phyloP scores from a whole-genome alignment of 1,140 invertebrate genomes.

The Tribolium madens region DNA sequence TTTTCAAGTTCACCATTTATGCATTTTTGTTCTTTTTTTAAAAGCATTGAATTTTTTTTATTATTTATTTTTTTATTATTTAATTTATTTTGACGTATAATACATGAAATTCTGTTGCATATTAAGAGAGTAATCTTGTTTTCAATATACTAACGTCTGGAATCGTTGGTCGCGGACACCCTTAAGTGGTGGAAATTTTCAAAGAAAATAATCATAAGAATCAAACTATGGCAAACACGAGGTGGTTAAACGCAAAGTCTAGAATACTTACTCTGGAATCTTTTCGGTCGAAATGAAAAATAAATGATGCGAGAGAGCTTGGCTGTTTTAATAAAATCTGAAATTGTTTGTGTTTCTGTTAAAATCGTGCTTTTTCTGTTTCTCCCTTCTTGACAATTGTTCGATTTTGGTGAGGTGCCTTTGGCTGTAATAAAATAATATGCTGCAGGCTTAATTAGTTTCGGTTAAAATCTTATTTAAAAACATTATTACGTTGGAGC shows the following conservation, averaged over 20 bases:
- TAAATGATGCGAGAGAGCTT: slow-evolving; percentile 16
- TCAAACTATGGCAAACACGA: slow-evolving; percentile 13
- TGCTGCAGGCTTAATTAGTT: slow-evolving; percentile 42
- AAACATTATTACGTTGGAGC: slow-evolving; percentile 39
- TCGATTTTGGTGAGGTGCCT: slow-evolving; percentile 6
- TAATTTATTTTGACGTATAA: too few species aligned
- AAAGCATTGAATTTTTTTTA: too few species aligned
- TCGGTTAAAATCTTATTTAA: slow-evolving; percentile 44
- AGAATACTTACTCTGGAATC: background rate
- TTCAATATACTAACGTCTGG: too few species aligned
- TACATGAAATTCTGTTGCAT: too few species aligned
- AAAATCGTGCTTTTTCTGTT: slow-evolving; percentile 3
- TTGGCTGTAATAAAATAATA: slow-evolving; percentile 38
- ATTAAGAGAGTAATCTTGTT: too few species aligned
- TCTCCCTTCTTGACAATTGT: slow-evolving; percentile 17
- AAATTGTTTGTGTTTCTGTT: slow-evolving; percentile 23
- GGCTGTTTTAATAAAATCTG: slow-evolving; percentile 34
- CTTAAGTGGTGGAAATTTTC: background rate
- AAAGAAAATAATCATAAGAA: slow-evolving; percentile 1
- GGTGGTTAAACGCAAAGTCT: slow-evolving; percentile 9
- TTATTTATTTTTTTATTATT: too few species aligned
- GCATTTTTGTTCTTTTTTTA: too few species aligned
- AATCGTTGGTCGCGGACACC: too few species aligned
- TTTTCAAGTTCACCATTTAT: too few species aligned
- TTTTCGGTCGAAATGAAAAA: slow-evolving; percentile 14